phyloP scores from a whole-genome alignment of 1,140 invertebrate species.

The Phocides pigmalion region DNA sequence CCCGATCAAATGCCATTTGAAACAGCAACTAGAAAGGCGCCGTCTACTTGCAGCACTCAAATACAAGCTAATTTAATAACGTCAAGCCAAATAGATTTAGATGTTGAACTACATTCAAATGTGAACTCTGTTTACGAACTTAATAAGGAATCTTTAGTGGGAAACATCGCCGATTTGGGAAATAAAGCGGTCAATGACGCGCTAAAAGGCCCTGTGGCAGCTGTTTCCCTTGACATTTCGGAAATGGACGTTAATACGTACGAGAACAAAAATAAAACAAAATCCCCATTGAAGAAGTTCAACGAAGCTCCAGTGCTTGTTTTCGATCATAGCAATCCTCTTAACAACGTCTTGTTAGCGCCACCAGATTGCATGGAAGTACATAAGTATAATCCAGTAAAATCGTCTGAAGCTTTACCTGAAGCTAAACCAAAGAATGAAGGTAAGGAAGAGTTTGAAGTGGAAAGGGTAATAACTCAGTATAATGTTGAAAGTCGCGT shows the following conservation, averaged over 20 bases:
- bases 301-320: constrained; percentile 44
- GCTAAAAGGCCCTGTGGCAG: no score
- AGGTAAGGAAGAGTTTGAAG: constrained; percentile 33
- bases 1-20: constrained; percentile 54
- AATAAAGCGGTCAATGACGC: no score
- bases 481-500: constrained; percentile 41
- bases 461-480: constrained; percentile 42
- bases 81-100: constrained; percentile 71
- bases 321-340: constrained; percentile 65
- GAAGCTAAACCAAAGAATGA: constrained; percentile 1
- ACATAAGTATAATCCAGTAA: constrained; percentile 57
- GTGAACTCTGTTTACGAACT: constrained; percentile 38
- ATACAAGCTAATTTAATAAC: constrained; percentile 64
- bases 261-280: background rate
- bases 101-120: constrained; percentile 48
- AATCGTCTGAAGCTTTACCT: constrained; percentile 34
- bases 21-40: constrained; percentile 23
- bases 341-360: constrained; percentile 65
- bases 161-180: no score
- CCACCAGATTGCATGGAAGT: constrained; percentile 44
- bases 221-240: constrained; percentile 7
- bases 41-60: constrained; percentile 56
- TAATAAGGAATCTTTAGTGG: constrained; percentile 27
- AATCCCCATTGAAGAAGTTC: constrained; percentile 7
- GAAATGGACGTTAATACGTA: background rate